These are phyloP conservation scores for Hylyphantes graminicola DNA, from an alignment of 1,140 invertebrate genomes.

Conservation along the genomic window DNA sequence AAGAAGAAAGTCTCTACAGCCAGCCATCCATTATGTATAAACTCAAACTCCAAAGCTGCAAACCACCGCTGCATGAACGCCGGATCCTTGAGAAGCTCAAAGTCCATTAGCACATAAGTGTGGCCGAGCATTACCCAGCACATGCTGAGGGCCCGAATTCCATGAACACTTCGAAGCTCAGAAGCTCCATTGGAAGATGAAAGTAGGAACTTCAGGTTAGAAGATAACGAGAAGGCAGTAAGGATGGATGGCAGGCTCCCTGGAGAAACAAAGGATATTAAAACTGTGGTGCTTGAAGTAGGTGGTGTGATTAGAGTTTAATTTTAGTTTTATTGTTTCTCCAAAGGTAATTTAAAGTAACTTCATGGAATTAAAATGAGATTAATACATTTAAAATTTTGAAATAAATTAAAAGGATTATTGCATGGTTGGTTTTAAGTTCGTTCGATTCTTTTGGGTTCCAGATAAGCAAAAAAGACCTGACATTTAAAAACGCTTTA, in stretches of 20 bases:
- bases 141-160: constrained; percentile 86
- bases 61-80: constrained; percentile 3
- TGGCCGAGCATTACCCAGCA: constrained; percentile 93
- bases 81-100: constrained; percentile 34
- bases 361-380: too few species aligned
- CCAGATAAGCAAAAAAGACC: too few species aligned
- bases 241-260: not conserved
- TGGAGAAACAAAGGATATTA: too few species aligned
- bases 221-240: constrained; percentile 3
- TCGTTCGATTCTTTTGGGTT: too few species aligned
- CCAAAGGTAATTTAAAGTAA: too few species aligned
- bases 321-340: too few species aligned
- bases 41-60: constrained; percentile 41
- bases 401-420: too few species aligned
- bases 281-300: too few species aligned
- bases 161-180: constrained; percentile 73
- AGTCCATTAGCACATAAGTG: constrained; percentile 70
- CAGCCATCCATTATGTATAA: constrained; percentile 61
- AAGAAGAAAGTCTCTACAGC: constrained; percentile 62
- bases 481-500: too few species aligned
- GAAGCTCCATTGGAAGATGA: constrained; percentile 6
- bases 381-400: too few species aligned
- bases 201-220: constrained; percentile 7
- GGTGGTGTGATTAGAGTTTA: too few species aligned
- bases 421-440: too few species aligned